Evolutionary conservation across 2,113 vertebrate genomes (phyloP).

Genomic region (Aspidoscelis tigris): DNA sequence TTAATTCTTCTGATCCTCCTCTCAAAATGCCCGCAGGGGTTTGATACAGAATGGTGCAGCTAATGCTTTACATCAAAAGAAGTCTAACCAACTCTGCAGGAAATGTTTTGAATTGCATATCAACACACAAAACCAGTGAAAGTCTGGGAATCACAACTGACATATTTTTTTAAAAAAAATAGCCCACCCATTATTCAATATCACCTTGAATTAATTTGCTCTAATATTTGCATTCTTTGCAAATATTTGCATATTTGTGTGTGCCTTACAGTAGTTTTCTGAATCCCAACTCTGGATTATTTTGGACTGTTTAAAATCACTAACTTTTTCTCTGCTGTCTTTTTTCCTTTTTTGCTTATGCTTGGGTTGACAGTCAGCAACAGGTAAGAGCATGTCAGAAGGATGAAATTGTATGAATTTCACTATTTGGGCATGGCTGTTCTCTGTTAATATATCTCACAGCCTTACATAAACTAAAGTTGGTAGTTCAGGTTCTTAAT

Average conservation of each 20-base stretch:
- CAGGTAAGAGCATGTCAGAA: conserved; percentile 84
- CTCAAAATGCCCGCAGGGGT: background rate
- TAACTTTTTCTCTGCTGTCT: conserved; percentile 77
- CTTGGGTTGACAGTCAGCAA: conserved; percentile 80
- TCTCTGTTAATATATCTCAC: conserved; percentile 17
- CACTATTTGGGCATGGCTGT: background rate
- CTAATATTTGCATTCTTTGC: background rate
- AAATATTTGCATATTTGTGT: background rate
- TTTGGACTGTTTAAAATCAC: conserved; percentile 58
- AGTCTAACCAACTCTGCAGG: background rate
- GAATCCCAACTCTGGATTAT: conserved; percentile 38
- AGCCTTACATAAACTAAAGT: background rate
- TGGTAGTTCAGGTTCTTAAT: background rate
- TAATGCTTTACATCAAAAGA: background rate
- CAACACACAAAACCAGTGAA: background rate
- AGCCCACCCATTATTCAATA: background rate
- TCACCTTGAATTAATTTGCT: background rate
- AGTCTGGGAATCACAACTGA: background rate
- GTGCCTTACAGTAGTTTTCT: background rate
- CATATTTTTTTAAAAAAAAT: background rate
- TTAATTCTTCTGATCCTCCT: background rate
- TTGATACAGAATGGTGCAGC: background rate
- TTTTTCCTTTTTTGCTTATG: conserved; percentile 83
- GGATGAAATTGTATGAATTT: conserved; percentile 25
- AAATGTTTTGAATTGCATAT: background rate